phyloP scores from a whole-genome alignment of 2,888 invertebrate genomes.

The Aphidius colemani region DNA sequence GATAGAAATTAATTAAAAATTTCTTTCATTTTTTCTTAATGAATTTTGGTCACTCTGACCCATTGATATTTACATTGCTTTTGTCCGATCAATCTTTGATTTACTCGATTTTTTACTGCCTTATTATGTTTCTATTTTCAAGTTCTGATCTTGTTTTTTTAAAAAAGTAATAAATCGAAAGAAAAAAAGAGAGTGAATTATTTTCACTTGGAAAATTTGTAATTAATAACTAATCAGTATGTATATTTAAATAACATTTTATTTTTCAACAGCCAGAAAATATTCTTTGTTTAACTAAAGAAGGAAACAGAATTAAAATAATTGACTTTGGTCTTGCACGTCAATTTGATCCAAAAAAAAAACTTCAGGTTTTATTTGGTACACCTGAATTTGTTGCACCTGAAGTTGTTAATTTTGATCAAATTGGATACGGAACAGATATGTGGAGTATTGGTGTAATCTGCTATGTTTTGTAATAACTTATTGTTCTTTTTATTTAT shows the following conservation, averaged over 20 bases:
- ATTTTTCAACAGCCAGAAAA: slow-evolving; percentile 84
- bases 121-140: slow-evolving; percentile 3
- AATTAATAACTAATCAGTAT: no score
- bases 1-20: no score
- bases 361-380: slow-evolving; percentile 91
- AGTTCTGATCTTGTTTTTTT: no score
- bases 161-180: no score
- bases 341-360: slow-evolving; percentile 88
- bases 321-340: slow-evolving; percentile 98
- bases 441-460: slow-evolving; percentile 99
- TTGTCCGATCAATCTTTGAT: no score
- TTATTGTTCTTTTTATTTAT: not conserved
- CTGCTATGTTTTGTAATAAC: slow-evolving; percentile 91
- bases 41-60: no score
- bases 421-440: slow-evolving; percentile 93
- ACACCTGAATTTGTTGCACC: slow-evolving; percentile 99
- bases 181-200: no score
- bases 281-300: slow-evolving; percentile 91
- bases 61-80: no score
- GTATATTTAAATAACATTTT: slow-evolving; percentile 7
- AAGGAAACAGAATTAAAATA: slow-evolving; percentile 98
- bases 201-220: no score
- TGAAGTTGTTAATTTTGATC: slow-evolving; percentile 98
- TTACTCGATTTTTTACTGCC: slow-evolving; percentile 1
- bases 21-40: no score